Conservation (phyloP, 2,797 vertebrate genomes). For the Otolemur crassicaudatus region DNA sequence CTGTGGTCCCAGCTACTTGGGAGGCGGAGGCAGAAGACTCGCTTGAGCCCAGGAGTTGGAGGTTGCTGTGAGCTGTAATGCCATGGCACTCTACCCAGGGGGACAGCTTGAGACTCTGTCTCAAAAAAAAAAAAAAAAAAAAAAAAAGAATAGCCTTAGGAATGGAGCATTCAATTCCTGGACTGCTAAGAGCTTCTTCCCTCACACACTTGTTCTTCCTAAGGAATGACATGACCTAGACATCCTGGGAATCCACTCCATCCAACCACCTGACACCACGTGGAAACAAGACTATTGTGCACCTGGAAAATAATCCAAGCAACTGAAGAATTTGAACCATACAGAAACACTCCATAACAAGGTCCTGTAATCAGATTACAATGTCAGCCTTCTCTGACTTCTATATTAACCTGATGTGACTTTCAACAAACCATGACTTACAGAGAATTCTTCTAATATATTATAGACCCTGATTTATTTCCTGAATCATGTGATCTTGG, state of each 20-base stretch:
- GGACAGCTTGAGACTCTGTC: too few species aligned
- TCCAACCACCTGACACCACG: background rate
- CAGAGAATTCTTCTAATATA: background rate
- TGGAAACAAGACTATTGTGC: background rate
- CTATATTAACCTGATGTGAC: background rate
- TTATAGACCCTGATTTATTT: background rate
- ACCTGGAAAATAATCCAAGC: background rate
- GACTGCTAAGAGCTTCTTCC: background rate
- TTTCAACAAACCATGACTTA: background rate
- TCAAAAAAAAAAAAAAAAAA: too few species aligned
- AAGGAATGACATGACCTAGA: background rate
- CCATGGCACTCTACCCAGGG: too few species aligned
- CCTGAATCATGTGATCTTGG: background rate
- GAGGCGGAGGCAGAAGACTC: too few species aligned
- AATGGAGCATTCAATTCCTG: background rate
- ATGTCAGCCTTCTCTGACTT: background rate
- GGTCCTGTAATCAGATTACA: background rate
- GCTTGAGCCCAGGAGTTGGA: too few species aligned
- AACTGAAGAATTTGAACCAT: background rate
- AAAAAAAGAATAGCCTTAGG: too few species aligned
- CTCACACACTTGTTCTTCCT: background rate
- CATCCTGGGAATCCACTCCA: background rate
- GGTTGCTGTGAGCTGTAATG: too few species aligned
- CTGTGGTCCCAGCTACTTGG: too few species aligned
- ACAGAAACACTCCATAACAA: background rate